Conservation (phyloP, 2,888 invertebrate species). For the Pachydiplax longipennis region DNA sequence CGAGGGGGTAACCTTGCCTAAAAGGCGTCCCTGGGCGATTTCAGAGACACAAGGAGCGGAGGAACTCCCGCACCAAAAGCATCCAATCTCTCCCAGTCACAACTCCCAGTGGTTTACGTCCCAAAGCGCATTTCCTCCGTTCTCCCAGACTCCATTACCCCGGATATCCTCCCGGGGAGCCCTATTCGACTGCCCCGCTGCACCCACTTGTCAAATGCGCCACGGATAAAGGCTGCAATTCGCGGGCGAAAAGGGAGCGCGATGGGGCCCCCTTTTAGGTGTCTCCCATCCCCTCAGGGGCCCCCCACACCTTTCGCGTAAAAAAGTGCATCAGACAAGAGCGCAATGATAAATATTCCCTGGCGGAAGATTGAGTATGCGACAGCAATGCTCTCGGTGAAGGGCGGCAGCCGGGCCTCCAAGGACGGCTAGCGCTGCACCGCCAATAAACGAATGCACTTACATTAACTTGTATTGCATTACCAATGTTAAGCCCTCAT, state of each 20-base stretch:
- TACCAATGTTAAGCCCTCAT: conserved; percentile 1
- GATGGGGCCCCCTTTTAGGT: not conserved
- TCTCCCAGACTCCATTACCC: too few species aligned
- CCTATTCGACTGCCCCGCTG: too few species aligned
- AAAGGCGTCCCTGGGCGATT: not conserved
- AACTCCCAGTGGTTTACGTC: not conserved
- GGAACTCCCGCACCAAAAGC: not conserved
- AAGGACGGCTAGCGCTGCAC: conserved; percentile 28
- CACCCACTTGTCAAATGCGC: too few species aligned
- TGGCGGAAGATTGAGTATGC: conserved; percentile 34
- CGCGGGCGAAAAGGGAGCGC: not conserved
- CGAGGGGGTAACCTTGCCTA: conserved; percentile 18
- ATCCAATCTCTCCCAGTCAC: conserved; percentile 1
- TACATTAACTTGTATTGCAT: conserved; percentile 25
- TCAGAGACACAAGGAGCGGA: not conserved
- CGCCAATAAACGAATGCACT: conserved; percentile 40
- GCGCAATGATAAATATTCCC: conserved; percentile 36
- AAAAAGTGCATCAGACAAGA: conserved; percentile 10
- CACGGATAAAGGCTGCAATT: not conserved
- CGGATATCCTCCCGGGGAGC: too few species aligned
- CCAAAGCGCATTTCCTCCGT: too few species aligned
- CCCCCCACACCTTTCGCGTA: not conserved
- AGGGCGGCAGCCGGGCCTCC: conserved; percentile 35
- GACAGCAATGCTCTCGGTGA: conserved; percentile 33
- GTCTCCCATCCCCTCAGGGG: not conserved